Percentiles rank a stretch among this genome's conserved stretches.
Conservation (phyloP, 2,113 vertebrate genomes). For the Pogona vitticeps region DNA sequence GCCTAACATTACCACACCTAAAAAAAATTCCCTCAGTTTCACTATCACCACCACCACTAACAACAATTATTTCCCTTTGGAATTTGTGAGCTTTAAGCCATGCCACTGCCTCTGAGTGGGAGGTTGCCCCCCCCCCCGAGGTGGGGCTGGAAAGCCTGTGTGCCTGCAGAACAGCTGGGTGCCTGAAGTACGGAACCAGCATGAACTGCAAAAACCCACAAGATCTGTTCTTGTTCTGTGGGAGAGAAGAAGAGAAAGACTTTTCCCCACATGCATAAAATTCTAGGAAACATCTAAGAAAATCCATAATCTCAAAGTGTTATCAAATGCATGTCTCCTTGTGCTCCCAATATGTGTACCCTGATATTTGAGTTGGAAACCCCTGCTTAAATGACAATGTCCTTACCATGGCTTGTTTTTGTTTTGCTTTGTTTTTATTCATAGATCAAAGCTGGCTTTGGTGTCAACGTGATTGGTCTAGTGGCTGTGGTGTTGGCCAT, state of each 20-base stretch:
- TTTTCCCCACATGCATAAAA: no score
- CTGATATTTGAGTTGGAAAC: background rate
- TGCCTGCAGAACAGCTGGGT: no score
- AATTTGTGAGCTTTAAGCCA: no score
- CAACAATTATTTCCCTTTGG: background rate
- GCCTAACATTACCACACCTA: no score
- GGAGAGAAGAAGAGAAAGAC: background rate
- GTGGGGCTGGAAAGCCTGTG: no score
- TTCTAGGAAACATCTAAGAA: background rate
- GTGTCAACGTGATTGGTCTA: constrained; percentile 94
- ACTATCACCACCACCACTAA: background rate
- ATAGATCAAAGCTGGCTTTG: constrained; percentile 96
- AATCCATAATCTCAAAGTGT: background rate
- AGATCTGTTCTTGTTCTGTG: background rate
- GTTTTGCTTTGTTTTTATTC: constrained; percentile 45
- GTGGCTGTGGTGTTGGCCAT: constrained; percentile 95
- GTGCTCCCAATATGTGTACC: background rate
- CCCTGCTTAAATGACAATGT: background rate
- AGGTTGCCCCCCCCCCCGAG: no score
- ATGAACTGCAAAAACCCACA: no score
- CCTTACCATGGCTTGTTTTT: background rate
- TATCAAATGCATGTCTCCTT: background rate
- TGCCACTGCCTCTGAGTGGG: no score
- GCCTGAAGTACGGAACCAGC: no score
- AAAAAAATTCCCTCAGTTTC: no score